A percentile compares a stretch with the other conserved stretches of the same genome.
phyloP scores from a whole-genome alignment of 1,140 invertebrate species.

The Hyles vespertilio region DNA sequence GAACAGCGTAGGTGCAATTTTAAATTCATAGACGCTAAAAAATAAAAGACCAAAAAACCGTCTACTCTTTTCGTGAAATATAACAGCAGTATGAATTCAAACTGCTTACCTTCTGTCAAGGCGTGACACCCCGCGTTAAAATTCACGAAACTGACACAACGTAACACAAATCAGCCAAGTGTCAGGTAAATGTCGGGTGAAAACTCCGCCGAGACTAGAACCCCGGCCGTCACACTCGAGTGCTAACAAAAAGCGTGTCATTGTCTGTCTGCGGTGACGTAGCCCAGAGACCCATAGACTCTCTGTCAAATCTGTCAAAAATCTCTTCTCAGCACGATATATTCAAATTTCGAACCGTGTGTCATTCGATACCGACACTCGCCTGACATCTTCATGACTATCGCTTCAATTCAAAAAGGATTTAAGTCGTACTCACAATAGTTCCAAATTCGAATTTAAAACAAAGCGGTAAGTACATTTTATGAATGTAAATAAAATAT shows the following conservation, averaged over 20 bases:
- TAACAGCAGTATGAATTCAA: too few relatives aligned
- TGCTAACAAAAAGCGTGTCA: slow-evolving; percentile 32
- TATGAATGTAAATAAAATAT: slow-evolving; percentile 4
- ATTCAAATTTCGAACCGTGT: slow-evolving; percentile 58
- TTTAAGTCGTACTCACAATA: background rate
- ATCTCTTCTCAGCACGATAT: slow-evolving; percentile 65
- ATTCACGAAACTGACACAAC: too few relatives aligned
- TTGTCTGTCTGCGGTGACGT: slow-evolving; percentile 22
- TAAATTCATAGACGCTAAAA: too few relatives aligned
- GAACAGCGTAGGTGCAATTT: too few relatives aligned
- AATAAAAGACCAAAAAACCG: too few relatives aligned
- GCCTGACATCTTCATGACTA: slow-evolving; percentile 59
- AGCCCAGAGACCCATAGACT: slow-evolving; percentile 19
- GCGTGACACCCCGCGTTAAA: too few relatives aligned
- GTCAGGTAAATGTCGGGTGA: too few relatives aligned
- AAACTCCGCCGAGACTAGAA: too few relatives aligned
- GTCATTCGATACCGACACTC: slow-evolving; percentile 56
- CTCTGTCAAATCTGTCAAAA: slow-evolving; percentile 46
- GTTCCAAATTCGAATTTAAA: background rate
- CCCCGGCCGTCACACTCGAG: too few relatives aligned
- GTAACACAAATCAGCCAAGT: too few relatives aligned
- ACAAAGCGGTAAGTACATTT: slow-evolving; percentile 3
- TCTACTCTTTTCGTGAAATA: too few relatives aligned
- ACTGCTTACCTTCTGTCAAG: too few relatives aligned
- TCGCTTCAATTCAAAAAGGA: background rate